phyloP scores from a whole-genome alignment of 2,797 vertebrate genomes.

The Acanthurus tractus region DNA sequence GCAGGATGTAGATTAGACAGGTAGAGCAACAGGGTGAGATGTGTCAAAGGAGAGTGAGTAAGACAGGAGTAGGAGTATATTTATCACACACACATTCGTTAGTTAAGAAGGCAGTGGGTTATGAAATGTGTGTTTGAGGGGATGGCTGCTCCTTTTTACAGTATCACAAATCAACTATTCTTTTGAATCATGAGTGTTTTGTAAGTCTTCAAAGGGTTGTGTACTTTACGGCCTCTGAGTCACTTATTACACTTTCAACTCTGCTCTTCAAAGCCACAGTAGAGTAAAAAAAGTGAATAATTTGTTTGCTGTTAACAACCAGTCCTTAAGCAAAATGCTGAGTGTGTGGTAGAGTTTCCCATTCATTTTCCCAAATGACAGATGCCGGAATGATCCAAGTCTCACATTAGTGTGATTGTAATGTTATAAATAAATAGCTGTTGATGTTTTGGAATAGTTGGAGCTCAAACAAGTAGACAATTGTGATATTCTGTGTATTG shows the following conservation, averaged over 20 bases:
- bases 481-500: neutral
- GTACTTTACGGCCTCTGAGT: conserved; percentile 37
- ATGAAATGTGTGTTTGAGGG: conserved; percentile 54
- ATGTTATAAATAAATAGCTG: neutral
- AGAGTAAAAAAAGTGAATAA: neutral
- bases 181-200: conserved; percentile 32
- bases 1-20: conserved; percentile 3
- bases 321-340: neutral
- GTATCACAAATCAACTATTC: conserved; percentile 8
- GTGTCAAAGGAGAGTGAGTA: conserved; percentile 42
- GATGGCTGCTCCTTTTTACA: conserved; percentile 22
- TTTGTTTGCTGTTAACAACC: conserved; percentile 6
- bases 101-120: conserved; percentile 35
- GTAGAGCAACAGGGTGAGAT: conserved; percentile 6
- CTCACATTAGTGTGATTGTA: neutral
- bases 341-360: neutral
- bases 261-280: conserved; percentile 29
- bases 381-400: neutral
- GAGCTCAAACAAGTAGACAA: neutral
- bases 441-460: neutral
- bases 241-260: conserved; percentile 29
- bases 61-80: conserved; percentile 45
- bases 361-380: neutral
- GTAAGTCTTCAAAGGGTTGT: conserved; percentile 36
- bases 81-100: conserved; percentile 24